A percentile compares a stretch with the other conserved stretches of the same genome.
Evolutionary conservation across 2,113 vertebrate species (phyloP).

Genomic region (Vombatus ursinus): DNA sequence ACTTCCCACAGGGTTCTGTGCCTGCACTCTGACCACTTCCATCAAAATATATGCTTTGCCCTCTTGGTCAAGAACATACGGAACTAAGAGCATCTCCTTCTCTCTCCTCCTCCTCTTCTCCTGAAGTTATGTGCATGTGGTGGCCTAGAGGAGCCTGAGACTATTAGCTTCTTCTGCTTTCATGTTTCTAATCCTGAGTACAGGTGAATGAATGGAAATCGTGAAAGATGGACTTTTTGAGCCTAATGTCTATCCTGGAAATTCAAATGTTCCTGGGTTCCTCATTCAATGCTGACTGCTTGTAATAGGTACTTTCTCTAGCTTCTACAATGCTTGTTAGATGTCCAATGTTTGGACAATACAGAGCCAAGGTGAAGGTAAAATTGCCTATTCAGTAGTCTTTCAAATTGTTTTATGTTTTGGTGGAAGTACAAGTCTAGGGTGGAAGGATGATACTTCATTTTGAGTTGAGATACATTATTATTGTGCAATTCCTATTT

Average conservation of each 20-base stretch:
- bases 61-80: not conserved
- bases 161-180: not conserved
- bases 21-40: not conserved
- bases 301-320: not conserved
- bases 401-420: not conserved
- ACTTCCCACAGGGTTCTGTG: not conserved
- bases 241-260: no score
- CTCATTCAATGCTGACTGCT: no score
- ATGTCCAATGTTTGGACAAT: no score
- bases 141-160: not conserved
- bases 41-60: not conserved
- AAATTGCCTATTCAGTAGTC: not conserved
- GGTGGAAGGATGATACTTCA: not conserved
- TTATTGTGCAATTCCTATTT: not conserved
- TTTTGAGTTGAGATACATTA: not conserved
- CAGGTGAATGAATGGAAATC: not conserved
- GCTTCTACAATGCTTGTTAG: not conserved
- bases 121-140: no score
- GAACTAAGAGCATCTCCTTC: not conserved
- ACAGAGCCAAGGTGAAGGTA: not conserved
- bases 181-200: not conserved
- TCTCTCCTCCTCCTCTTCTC: not conserved
- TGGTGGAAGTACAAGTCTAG: not conserved
- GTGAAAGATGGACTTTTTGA: not conserved
- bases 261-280: no score